Evolutionary conservation across 2,113 vertebrate species (phyloP).

Genomic region (Ginglymostoma cirratum): DNA sequence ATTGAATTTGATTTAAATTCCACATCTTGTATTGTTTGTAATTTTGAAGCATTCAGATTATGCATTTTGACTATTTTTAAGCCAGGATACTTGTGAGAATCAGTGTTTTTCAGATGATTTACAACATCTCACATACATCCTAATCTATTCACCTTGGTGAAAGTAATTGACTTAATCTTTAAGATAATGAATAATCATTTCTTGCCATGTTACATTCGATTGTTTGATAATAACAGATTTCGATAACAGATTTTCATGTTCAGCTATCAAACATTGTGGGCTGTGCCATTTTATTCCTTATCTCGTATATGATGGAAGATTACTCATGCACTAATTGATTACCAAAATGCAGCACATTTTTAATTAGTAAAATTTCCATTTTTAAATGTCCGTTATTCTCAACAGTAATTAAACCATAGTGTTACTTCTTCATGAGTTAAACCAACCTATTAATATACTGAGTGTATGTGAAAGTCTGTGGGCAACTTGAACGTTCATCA

Average conservation of each 20-base stretch:
- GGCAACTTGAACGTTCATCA: not conserved
- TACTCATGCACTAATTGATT: not conserved
- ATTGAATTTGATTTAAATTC: not conserved
- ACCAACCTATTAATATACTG: not conserved
- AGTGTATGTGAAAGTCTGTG: not conserved
- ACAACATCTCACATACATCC: not conserved
- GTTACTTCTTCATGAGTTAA: not conserved
- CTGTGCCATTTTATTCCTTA: not conserved
- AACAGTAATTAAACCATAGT: not conserved
- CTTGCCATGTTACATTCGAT: not conserved
- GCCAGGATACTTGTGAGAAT: no score
- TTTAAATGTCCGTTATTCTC: slow-evolving; percentile 17
- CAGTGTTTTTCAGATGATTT: not conserved
- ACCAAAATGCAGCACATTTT: not conserved
- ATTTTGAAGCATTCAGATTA: not conserved
- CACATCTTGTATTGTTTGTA: not conserved
- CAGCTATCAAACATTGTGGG: not conserved
- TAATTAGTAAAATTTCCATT: not conserved
- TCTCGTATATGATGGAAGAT: not conserved
- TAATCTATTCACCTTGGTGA: slow-evolving; percentile 12
- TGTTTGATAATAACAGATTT: not conserved
- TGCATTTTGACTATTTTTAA: not conserved
- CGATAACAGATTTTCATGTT: not conserved
- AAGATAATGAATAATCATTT: not conserved
- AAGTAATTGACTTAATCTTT: not conserved